A percentile compares a stretch with the other conserved stretches of the same genome.
Conservation (phyloP, 2,113 vertebrate genomes). For the Mesembrinibis cayennensis region DNA sequence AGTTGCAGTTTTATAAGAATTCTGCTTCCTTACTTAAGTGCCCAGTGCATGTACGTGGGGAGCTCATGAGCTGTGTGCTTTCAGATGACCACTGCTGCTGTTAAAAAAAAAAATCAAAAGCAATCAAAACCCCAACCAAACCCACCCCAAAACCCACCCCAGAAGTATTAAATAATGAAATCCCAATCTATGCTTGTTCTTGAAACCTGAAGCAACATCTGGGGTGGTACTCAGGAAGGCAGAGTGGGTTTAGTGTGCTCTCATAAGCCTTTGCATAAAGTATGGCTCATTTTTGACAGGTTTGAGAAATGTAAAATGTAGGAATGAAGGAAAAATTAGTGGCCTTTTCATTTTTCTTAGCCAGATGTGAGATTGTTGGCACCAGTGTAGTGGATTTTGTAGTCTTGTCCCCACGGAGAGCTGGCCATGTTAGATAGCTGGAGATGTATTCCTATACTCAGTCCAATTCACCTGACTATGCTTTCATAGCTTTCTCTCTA, state of each 20-base stretch:
- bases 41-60: too few relatives aligned
- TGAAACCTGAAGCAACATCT: background rate
- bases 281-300: background rate
- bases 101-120: background rate
- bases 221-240: background rate
- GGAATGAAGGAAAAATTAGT: background rate
- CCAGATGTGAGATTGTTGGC: background rate
- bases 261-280: background rate
- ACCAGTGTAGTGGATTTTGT: rapidly evolving
- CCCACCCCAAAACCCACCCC: rapidly evolving
- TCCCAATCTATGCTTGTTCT: rapidly evolving
- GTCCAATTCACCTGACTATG: background rate
- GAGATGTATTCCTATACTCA: background rate
- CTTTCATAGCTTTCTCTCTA: background rate
- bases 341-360: rapidly evolving
- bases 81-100: background rate
- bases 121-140: rapidly evolving
- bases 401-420: background rate
- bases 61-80: background rate
- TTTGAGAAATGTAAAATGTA: background rate
- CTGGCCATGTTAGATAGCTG: background rate
- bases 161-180: background rate
- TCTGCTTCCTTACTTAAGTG: background rate
- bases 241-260: background rate
- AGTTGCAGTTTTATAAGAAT: background rate